Evolutionary conservation across 2,113 vertebrate species (phyloP).

Genomic region (Gyps fulvus): DNA sequence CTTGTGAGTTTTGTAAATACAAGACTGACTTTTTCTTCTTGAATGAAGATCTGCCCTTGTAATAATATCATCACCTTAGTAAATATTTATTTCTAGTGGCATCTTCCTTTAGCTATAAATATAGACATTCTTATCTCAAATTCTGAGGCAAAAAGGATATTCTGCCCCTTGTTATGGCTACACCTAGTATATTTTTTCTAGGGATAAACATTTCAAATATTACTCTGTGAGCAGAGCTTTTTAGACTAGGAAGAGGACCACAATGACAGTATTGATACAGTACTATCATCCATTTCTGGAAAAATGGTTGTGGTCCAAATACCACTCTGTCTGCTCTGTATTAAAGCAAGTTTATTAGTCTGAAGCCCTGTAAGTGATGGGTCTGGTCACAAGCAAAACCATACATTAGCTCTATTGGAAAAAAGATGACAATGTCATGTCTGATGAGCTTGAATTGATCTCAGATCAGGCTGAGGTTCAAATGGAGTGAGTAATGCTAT

Average conservation of each 20-base stretch:
- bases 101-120: neutral
- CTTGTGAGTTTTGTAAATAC: neutral
- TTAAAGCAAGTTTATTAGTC: constrained; percentile 13
- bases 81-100: constrained; percentile 30
- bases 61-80: neutral
- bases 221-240: neutral
- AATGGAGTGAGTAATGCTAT: neutral
- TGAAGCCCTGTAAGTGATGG: neutral
- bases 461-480: neutral
- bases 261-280: neutral
- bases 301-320: neutral
- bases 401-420: constrained; percentile 7
- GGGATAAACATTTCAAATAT: constrained; percentile 20
- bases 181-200: neutral
- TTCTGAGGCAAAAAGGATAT: neutral
- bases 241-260: neutral
- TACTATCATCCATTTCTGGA: neutral
- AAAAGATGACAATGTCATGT: neutral
- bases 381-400: neutral
- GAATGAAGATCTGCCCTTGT: neutral
- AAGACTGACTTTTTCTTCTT: neutral
- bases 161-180: neutral
- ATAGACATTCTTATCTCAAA: constrained; percentile 3
- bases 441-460: neutral
- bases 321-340: neutral